Evolutionary conservation across 2,888 invertebrate species (phyloP).

Genomic region (Troides helena): DNA sequence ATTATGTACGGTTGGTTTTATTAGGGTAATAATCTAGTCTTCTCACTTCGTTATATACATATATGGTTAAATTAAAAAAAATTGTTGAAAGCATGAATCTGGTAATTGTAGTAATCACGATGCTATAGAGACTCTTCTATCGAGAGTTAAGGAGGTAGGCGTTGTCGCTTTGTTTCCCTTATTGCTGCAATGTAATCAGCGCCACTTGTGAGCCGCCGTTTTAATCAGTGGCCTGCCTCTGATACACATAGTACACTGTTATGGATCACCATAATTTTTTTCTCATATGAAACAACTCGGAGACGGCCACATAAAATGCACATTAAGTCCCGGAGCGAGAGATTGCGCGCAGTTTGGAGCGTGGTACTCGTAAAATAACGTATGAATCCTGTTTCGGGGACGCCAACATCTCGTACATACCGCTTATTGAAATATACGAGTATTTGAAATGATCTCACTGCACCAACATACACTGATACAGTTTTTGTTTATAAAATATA

Average conservation of each 20-base stretch:
- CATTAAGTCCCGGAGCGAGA: constrained; percentile 16
- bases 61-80: no score
- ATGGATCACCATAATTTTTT: constrained; percentile 8
- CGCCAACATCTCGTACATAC: constrained; percentile 11
- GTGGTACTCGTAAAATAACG: constrained; percentile 22
- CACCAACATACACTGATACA: not conserved
- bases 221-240: not conserved
- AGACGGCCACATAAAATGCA: constrained; percentile 23
- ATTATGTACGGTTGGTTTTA: no score
- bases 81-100: no score
- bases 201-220: not conserved
- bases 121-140: no score
- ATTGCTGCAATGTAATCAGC: not conserved
- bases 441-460: constrained; percentile 1
- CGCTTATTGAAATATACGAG: constrained; percentile 21
- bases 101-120: no score
- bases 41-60: no score
- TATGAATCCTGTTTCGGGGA: constrained; percentile 13
- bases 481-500: no score
- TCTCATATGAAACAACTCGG: constrained; percentile 9
- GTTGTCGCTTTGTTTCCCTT: not conserved
- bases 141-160: no score
- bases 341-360: constrained; percentile 21
- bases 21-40: no score
- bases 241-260: not conserved